phyloP scores from a whole-genome alignment of 2,888 invertebrate species.

The Poecilobothrus nobilitatus region DNA sequence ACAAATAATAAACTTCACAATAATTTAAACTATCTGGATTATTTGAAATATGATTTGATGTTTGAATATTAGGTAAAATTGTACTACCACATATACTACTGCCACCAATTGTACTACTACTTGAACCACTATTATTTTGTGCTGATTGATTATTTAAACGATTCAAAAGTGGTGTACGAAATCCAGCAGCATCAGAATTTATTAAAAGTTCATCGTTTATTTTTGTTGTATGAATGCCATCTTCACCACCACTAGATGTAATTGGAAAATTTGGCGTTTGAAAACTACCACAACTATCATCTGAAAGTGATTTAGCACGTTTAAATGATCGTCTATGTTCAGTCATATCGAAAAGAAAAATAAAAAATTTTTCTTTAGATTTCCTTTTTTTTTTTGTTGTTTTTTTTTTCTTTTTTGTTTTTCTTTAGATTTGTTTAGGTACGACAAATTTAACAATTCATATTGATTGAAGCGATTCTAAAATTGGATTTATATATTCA shows the following conservation, averaged over 20 bases:
- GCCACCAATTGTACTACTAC: slow-evolving; percentile 19
- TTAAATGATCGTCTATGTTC: slow-evolving; percentile 11
- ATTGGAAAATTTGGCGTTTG: no score
- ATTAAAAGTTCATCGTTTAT: neutral
- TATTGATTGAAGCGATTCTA: no score
- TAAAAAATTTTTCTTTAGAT: neutral
- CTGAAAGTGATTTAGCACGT: neutral
- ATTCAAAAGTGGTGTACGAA: slow-evolving; percentile 29
- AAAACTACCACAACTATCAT: neutral
- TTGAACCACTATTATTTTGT: slow-evolving; percentile 24
- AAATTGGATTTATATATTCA: no score
- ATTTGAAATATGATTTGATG: neutral
- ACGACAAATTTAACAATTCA: no score
- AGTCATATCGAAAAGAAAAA: neutral
- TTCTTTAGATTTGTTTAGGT: no score
- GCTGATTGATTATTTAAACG: slow-evolving; percentile 34
- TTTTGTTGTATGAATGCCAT: neutral
- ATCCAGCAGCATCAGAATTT: neutral
- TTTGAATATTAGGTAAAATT: no score
- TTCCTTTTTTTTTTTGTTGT: no score
- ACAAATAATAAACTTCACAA: slow-evolving; percentile 39
- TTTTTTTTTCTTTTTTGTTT: no score
- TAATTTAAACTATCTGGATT: slow-evolving; percentile 18
- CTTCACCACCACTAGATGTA: neutral
- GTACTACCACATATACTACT: slow-evolving; percentile 32